phyloP scores from a whole-genome alignment of 2,888 invertebrate species.

The Agapostemon virescens region DNA sequence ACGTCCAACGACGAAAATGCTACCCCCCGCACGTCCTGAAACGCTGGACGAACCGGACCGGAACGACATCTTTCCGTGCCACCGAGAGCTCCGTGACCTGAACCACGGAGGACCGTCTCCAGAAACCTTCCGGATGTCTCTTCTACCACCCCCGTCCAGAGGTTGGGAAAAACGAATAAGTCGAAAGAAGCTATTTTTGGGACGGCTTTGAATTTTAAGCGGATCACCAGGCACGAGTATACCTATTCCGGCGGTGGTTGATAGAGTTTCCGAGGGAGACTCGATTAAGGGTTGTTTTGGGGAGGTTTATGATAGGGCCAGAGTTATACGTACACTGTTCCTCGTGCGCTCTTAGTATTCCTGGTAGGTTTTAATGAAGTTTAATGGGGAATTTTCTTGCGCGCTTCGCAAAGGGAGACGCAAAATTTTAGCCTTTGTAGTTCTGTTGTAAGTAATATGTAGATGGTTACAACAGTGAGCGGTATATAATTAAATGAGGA shows the following conservation, averaged over 20 bases:
- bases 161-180: background rate
- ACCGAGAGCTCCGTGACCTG: conserved; percentile 3
- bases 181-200: background rate
- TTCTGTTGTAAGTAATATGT: background rate
- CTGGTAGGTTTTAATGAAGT: conserved; percentile 1
- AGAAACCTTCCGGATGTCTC: background rate
- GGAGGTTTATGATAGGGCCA: conserved; percentile 4
- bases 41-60: conserved; percentile 8
- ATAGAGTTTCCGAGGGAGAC: background rate
- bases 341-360: background rate
- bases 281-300: background rate
- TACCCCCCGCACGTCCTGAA: background rate
- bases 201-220: conserved; percentile 3
- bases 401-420: background rate
- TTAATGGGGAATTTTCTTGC: conserved; percentile 2
- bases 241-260: background rate
- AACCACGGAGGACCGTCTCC: background rate
- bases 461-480: background rate
- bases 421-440: background rate
- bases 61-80: background rate
- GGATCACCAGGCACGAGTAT: background rate
- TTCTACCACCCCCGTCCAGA: background rate
- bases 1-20: conserved; percentile 1
- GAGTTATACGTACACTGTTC: background rate
- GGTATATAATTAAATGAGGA: background rate